Conservation (phyloP, 2,113 vertebrate species). For the Eulemur rufifrons region DNA sequence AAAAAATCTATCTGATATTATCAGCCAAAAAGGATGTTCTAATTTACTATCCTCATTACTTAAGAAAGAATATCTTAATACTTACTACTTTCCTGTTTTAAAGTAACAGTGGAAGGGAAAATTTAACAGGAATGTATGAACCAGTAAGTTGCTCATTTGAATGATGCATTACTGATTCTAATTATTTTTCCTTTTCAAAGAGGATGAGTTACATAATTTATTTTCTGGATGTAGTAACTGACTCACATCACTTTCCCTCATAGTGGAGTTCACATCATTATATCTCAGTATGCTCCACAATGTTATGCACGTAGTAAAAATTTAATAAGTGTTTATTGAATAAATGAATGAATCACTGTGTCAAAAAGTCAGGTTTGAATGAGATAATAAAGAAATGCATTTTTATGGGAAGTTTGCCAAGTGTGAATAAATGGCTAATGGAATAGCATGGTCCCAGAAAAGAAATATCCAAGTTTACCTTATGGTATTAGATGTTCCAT, state of each 20-base stretch:
- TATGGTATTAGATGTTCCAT: not conserved
- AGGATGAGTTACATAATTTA: not conserved
- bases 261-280: not conserved
- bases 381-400: not conserved
- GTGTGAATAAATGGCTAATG: not conserved
- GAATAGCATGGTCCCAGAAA: not conserved
- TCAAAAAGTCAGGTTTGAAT: not conserved
- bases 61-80: slow-evolving; percentile 5
- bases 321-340: not conserved
- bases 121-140: not conserved
- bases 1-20: not conserved
- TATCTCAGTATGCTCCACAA: not conserved
- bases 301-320: not conserved
- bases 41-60: not conserved
- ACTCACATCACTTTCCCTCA: not conserved
- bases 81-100: not conserved
- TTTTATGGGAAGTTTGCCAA: not conserved
- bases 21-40: not conserved
- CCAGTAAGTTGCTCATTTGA: not conserved
- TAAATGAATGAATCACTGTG: not conserved
- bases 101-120: not conserved
- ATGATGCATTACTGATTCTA: not conserved
- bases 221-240: not conserved
- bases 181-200: slow-evolving; percentile 18
- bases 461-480: not conserved